Percentiles rank a stretch among this genome's conserved stretches.
These are phyloP conservation scores for Polypedilum vanderplanki DNA, from an alignment of 1,140 invertebrate genomes.

Conservation along the genomic window DNA sequence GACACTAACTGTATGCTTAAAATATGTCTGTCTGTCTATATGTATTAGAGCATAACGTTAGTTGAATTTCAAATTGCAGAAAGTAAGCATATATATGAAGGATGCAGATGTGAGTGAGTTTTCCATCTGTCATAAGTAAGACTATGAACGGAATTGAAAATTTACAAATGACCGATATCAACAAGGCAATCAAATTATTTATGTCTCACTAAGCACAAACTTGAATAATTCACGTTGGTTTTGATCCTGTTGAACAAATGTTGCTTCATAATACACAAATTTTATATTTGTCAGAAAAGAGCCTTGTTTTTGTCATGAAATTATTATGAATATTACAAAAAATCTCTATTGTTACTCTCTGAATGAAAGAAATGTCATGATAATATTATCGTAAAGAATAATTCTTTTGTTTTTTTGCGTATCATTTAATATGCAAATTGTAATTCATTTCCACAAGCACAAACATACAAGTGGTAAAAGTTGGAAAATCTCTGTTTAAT, in stretches of 20 bases:
- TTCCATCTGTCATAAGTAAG: too few species aligned
- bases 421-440: constrained; percentile 27
- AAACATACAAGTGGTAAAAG: too few species aligned
- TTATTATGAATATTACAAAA: background rate
- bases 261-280: too few species aligned
- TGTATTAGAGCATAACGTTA: background rate
- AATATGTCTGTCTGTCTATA: background rate
- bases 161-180: background rate
- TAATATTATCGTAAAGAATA: constrained; percentile 24
- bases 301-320: background rate
- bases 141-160: background rate
- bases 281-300: too few species aligned
- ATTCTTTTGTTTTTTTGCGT: constrained; percentile 25
- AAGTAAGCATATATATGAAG: too few species aligned
- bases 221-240: too few species aligned
- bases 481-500: too few species aligned
- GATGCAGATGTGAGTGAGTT: too few species aligned
- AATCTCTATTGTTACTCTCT: background rate
- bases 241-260: background rate
- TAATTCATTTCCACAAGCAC: background rate
- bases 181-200: background rate
- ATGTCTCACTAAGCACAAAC: background rate
- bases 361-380: background rate
- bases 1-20: too few species aligned
- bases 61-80: background rate